These are phyloP conservation scores for Balearica regulorum DNA, from an alignment of 2,797 vertebrate species.

Conservation along the genomic window DNA sequence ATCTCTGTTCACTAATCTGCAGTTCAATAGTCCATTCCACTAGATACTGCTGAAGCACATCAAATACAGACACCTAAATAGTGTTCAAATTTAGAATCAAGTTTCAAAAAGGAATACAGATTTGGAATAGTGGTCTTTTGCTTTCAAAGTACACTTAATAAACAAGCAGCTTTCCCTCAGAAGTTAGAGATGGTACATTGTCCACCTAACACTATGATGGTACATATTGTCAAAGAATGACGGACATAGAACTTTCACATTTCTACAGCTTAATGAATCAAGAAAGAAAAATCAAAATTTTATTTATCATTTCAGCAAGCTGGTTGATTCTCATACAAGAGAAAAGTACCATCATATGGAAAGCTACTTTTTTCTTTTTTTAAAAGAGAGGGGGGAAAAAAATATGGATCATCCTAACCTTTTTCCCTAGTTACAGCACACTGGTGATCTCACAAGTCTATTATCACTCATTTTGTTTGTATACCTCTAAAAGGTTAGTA, in stretches of 20 bases:
- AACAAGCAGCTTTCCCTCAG: constrained; percentile 20
- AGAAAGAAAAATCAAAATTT: neutral
- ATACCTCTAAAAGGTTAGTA: constrained; percentile 11
- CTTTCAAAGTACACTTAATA: neutral
- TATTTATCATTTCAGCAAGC: neutral
- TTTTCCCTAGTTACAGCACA: constrained; percentile 10
- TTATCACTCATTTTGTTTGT: neutral
- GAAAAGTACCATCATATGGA: constrained; percentile 29
- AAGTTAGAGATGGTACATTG: neutral
- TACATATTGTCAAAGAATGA: neutral
- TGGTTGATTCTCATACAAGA: constrained; percentile 12
- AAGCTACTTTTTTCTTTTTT: neutral
- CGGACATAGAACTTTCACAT: neutral
- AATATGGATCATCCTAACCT: neutral
- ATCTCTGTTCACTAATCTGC: neutral
- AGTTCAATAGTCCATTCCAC: neutral
- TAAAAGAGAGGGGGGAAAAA: accelerated
- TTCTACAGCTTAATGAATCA: neutral
- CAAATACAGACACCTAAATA: neutral
- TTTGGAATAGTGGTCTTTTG: constrained; percentile 19
- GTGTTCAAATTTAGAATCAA: neutral
- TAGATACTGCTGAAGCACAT: neutral
- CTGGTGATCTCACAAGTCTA: constrained; percentile 29
- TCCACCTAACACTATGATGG: neutral
- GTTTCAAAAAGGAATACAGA: neutral